phyloP scores from a whole-genome alignment of 2,113 vertebrate species.

The Corapipo altera region DNA sequence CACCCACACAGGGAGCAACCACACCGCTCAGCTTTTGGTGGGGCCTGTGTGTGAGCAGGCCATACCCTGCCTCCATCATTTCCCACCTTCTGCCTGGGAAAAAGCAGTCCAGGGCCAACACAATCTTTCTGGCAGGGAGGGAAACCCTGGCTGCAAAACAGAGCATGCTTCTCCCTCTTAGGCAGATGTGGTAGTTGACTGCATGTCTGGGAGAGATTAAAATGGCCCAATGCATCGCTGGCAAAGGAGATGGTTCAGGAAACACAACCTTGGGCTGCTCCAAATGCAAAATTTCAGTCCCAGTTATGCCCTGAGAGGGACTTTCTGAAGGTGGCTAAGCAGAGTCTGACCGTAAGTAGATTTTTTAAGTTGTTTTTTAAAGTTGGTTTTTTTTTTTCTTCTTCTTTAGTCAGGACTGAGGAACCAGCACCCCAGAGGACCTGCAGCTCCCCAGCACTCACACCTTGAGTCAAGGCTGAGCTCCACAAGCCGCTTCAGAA shows the following conservation, averaged over 20 bases:
- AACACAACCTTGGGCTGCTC: background rate
- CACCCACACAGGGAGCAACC: background rate
- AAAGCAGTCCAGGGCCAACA: background rate
- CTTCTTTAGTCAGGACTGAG: background rate
- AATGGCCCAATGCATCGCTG: accelerated
- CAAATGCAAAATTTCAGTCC: background rate
- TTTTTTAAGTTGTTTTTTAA: background rate
- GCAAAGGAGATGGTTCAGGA: background rate
- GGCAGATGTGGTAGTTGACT: accelerated
- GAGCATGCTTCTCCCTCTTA: background rate
- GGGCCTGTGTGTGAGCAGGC: background rate
- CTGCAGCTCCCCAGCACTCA: background rate
- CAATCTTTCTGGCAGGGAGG: background rate
- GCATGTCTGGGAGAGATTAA: background rate
- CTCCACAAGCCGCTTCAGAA: background rate
- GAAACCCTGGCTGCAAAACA: background rate
- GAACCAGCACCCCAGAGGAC: background rate
- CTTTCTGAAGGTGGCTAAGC: background rate
- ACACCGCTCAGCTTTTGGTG: background rate
- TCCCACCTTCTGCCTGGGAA: background rate
- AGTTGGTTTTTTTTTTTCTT: background rate
- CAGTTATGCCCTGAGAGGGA: background rate
- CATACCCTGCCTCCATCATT: background rate
- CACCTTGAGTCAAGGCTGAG: background rate
- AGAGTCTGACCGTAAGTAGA: background rate